Base-by-base conservation (phyloP, 2,888 invertebrate species). In the Caenorhabditis becei region DNA sequence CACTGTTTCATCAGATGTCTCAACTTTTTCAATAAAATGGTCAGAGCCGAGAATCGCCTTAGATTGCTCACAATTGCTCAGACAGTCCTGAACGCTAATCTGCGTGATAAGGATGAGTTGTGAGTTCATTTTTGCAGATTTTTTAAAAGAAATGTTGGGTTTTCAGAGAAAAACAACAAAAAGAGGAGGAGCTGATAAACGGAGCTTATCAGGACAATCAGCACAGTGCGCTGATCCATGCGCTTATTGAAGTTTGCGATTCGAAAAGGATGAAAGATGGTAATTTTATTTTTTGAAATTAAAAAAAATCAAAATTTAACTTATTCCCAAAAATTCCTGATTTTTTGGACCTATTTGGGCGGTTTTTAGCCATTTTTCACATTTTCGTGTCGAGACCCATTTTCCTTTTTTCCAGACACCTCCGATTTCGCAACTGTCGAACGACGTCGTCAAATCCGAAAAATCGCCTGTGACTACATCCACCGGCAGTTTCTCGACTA, bases 161-260 rank as follows among this genome's bases (percentile, higher is more conserved):
- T 26, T 32, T 35, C 51, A 82, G 80, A n/a, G 83, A 83, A 10
- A 24, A 16, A 2, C 83, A 85, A n/a, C 53, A 65, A 24, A 53
- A 54, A 37, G 85, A 83, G 18, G 79, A 82, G 28, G 83, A 85
- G 14, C 61, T 65, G 32, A 47, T 85, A 37, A 80, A 80, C 7
- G 35, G 24, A n/a, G 58, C 79, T 0, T 79, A 77, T 26, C 51
- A 77, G 4, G 82, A 83, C 51, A 77, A 80, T 7, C 82, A 82
- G 35, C 67, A 72, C 44, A 82, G 82, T 47, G 51, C 75, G 7
- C 41, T 81, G 1, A 72, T 85, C 37, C 85, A 85, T 59, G 82
- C 82, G 16, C 49, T 85, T 23, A 65, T 85, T n/a, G 85, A 85
- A 41, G 61, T 80, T 35, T 75, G 77, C 37, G 85, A 85, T 63